Percentiles rank a stretch among this genome's conserved stretches.
phyloP scores from a whole-genome alignment of 2,888 invertebrate genomes.

The Callimorpha dominula region DNA sequence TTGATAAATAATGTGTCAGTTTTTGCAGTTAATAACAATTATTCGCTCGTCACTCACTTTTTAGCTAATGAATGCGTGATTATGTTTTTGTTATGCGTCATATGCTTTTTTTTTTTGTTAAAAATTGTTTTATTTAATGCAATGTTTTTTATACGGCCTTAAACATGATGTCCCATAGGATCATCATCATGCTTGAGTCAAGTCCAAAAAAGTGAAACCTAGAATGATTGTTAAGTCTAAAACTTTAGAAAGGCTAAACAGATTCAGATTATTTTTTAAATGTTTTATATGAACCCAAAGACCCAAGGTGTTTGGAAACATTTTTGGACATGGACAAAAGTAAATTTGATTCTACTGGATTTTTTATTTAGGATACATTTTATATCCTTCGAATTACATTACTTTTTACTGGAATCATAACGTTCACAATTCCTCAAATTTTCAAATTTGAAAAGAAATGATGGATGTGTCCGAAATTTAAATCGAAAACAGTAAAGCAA shows the following conservation, averaged over 20 bases:
- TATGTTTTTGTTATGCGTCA: neutral
- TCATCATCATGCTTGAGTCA: neutral
- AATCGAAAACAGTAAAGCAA: neutral
- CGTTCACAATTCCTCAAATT: neutral
- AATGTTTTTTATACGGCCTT: neutral
- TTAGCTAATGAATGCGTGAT: neutral
- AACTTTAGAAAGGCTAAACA: neutral
- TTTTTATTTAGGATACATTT: neutral
- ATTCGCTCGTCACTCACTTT: neutral
- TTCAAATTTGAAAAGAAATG: neutral
- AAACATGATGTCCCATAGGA: neutral
- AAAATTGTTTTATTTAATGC: neutral
- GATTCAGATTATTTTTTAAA: neutral
- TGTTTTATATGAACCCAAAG: neutral
- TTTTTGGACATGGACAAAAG: neutral
- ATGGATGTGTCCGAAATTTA: neutral
- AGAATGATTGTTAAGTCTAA: neutral
- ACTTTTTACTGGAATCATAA: neutral
- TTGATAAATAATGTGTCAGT: conserved; percentile 4
- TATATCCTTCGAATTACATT: neutral
- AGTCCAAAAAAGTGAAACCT: neutral
- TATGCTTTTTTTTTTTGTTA: neutral
- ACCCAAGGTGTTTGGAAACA: neutral
- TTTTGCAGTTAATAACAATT: neutral
- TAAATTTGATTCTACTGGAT: too few relatives aligned